These are phyloP conservation scores for Odontophorus gujanensis DNA, from an alignment of 2,113 vertebrate species.

Conservation along the genomic window DNA sequence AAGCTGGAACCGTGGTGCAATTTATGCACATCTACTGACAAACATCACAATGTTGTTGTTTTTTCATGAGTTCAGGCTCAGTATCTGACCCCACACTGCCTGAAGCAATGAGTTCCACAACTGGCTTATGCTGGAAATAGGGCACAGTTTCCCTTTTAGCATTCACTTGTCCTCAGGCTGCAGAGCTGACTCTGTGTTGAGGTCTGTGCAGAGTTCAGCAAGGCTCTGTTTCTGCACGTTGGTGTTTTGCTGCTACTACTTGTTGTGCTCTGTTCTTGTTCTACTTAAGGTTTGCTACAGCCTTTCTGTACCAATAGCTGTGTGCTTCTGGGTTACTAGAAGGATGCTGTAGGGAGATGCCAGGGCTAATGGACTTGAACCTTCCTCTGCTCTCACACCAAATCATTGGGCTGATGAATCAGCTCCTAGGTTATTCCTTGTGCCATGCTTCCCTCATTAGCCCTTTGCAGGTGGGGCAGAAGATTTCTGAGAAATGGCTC, in stretches of 20 bases:
- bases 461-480: background rate
- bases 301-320: background rate
- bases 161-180: background rate
- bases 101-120: background rate
- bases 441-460: background rate
- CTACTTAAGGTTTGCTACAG: background rate
- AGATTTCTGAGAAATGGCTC: background rate
- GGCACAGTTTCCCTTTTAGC: background rate
- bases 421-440: background rate
- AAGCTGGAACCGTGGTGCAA: background rate
- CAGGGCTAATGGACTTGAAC: background rate
- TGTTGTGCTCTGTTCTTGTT: background rate
- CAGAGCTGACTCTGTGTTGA: background rate
- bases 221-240: background rate
- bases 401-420: background rate
- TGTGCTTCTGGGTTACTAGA: constrained; percentile 36
- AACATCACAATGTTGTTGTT: background rate
- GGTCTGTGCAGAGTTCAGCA: background rate
- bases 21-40: background rate
- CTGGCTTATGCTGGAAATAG: background rate
- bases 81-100: background rate
- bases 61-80: background rate
- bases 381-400: background rate
- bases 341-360: background rate
- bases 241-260: background rate